A percentile compares a stretch with the other conserved stretches of the same genome.
These are phyloP conservation scores for Tyrannus savana DNA, from an alignment of 2,113 vertebrate species.

Conservation along the genomic window DNA sequence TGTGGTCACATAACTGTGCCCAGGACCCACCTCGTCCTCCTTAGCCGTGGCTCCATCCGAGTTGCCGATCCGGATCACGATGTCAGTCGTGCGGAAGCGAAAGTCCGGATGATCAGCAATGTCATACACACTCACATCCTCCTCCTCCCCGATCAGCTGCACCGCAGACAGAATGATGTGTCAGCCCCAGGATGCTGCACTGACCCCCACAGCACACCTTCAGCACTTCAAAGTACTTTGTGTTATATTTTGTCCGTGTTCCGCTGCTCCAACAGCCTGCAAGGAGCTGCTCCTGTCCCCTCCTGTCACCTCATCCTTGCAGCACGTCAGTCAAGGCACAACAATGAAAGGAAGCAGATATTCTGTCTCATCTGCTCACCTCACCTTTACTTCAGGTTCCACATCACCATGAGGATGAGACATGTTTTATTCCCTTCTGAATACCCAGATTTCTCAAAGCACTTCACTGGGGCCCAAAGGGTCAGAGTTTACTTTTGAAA, in stretches of 20 bases:
- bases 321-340: background rate
- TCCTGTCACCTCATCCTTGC: background rate
- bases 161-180: accelerated
- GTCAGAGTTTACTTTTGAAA: background rate
- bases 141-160: constrained; percentile 90
- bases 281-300: background rate
- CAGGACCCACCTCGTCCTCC: constrained; percentile 72
- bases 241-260: background rate
- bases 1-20: accelerated
- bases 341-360: background rate
- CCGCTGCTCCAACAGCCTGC: background rate
- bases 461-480: background rate
- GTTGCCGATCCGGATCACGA: constrained; percentile 96
- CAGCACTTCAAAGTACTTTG: background rate
- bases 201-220: background rate
- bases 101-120: constrained; percentile 97
- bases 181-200: background rate
- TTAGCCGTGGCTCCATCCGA: constrained; percentile 73
- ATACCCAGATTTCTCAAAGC: background rate
- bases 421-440: background rate
- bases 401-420: accelerated
- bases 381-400: background rate
- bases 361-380: background rate
- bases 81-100: constrained; percentile 94
- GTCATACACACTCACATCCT: constrained; percentile 97